Base-by-base conservation (phyloP, 2,888 invertebrate genomes). In the Ophion costatus region DNA sequence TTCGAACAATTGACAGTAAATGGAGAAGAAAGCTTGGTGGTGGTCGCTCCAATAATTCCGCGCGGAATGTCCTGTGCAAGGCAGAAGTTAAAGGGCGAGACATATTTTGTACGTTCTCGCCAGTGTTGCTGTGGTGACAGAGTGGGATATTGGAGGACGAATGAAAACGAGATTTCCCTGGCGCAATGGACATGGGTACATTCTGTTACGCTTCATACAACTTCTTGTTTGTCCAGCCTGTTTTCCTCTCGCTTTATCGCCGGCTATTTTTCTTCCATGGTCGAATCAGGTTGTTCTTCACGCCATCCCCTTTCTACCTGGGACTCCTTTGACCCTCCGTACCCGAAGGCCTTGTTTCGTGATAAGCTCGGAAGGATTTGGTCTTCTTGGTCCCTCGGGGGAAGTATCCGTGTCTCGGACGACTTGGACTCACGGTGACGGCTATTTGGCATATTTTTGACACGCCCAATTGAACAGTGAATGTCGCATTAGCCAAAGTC, bases 111-210 rank as follows among this genome's bases (percentile, higher is more conserved):
- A 9, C 11, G n/a, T n/a, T 51, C 24, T 64, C 51, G 14, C 59
- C 20, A 51, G 24, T 73, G 42, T 73, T 66, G 71, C 73, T 59
- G 74, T 20, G 82, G 70, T 73, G 77, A 71, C 76, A 80, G 80
- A 66, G 84, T 86, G 86, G 85, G 56, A 77, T 61, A 74, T 74
- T 83, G 81, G 86, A 76, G 86, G 86, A 90, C 84, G 87, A 90
- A 90, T 89, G 89, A 90, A 90, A 89, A 89, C 90, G 88, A 90
- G 88, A 91, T 89, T 90, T 90, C 89, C 90, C 88, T 89, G 86
- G 87, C 86, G 83, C 85, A 82, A 85, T 84, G 74, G 80, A 82
- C 74, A 64, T 77, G 24, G 74, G 42, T 73, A 75, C 71, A 69
- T 81, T 38, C 70, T 78, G 70, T 77, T 77, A 83, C 56, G 56